Evolutionary conservation across 2,113 vertebrate species (phyloP).

Genomic region (Electrona antarctica): DNA sequence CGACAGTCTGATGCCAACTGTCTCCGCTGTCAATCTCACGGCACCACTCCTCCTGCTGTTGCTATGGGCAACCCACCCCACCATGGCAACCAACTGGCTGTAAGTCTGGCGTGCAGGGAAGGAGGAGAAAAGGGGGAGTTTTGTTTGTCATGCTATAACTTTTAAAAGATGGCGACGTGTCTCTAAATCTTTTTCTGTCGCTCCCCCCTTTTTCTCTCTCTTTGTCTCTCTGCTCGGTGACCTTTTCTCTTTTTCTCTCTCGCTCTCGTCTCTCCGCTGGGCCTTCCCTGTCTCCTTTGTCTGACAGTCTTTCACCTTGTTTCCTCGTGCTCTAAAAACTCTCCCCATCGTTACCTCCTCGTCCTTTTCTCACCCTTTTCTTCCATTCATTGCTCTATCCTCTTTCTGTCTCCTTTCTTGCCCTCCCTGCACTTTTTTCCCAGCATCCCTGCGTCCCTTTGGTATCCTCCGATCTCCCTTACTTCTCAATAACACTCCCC

Average conservation of each 20-base stretch:
- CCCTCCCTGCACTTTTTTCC: slow-evolving; percentile 27
- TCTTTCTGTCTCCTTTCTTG: slow-evolving; percentile 16
- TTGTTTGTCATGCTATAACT: slow-evolving; percentile 82
- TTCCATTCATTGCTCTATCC: slow-evolving; percentile 20
- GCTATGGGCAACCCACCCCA: slow-evolving; percentile 83
- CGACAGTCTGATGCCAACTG: slow-evolving; percentile 85
- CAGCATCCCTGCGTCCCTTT: slow-evolving; percentile 24
- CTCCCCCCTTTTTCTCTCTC: slow-evolving; percentile 63
- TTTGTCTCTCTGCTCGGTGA: slow-evolving; percentile 63
- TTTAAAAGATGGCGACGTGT: slow-evolving; percentile 80
- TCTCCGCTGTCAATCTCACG: slow-evolving; percentile 82
- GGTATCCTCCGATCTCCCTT: neutral
- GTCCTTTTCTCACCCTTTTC: slow-evolving; percentile 45
- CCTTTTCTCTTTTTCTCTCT: slow-evolving; percentile 66
- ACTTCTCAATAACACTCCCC: slow-evolving; percentile 19
- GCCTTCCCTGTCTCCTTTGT: slow-evolving; percentile 46
- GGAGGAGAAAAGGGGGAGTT: slow-evolving; percentile 64
- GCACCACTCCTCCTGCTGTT: slow-evolving; percentile 85
- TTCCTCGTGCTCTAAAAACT: slow-evolving; percentile 59
- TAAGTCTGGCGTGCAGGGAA: slow-evolving; percentile 71
- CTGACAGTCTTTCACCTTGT: slow-evolving; percentile 43
- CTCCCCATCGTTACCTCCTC: slow-evolving; percentile 39
- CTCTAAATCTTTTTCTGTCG: slow-evolving; percentile 72
- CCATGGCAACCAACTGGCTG: slow-evolving; percentile 87
- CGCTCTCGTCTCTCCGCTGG: slow-evolving; percentile 43